phyloP scores from a whole-genome alignment of 2,113 vertebrate genomes.

The Scomber japonicus region DNA sequence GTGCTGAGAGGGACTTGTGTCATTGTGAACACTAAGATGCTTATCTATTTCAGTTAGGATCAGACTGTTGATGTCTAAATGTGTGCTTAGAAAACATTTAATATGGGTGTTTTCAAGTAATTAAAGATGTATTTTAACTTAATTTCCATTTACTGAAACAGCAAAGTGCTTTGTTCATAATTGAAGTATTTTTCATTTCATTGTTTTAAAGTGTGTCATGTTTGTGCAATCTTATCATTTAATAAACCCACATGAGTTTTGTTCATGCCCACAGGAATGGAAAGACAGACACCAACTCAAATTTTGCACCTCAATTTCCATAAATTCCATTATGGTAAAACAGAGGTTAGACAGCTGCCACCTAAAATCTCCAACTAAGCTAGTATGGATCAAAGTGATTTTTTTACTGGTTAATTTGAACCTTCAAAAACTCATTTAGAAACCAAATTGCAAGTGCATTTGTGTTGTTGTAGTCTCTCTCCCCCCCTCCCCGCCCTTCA shows the following conservation, averaged over 20 bases:
- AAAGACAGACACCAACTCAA: constrained; percentile 37
- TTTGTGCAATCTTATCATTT: not conserved
- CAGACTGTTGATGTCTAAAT: constrained; percentile 25
- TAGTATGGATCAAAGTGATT: not conserved
- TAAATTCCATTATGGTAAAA: constrained; percentile 42
- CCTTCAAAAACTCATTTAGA: not conserved
- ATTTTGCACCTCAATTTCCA: constrained; percentile 36
- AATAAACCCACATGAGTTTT: constrained; percentile 50
- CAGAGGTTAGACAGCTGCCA: not conserved
- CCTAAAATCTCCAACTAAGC: not conserved
- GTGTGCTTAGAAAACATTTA: not conserved
- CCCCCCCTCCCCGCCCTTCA: not conserved
- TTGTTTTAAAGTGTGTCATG: not conserved
- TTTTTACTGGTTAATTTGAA: not conserved
- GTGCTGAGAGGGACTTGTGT: constrained; percentile 7
- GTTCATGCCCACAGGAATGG: constrained; percentile 58
- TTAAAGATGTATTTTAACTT: constrained; percentile 46
- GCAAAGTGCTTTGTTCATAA: not conserved
- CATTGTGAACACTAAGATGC: constrained; percentile 64
- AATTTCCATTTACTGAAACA: not conserved
- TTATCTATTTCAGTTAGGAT: constrained; percentile 68
- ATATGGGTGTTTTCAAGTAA: constrained; percentile 19
- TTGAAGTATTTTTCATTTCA: not conserved
- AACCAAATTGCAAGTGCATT: not conserved
- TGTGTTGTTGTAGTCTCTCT: not conserved